Base-by-base conservation (phyloP, 1,140 invertebrate genomes). In the Dinoponera quadriceps region DNA sequence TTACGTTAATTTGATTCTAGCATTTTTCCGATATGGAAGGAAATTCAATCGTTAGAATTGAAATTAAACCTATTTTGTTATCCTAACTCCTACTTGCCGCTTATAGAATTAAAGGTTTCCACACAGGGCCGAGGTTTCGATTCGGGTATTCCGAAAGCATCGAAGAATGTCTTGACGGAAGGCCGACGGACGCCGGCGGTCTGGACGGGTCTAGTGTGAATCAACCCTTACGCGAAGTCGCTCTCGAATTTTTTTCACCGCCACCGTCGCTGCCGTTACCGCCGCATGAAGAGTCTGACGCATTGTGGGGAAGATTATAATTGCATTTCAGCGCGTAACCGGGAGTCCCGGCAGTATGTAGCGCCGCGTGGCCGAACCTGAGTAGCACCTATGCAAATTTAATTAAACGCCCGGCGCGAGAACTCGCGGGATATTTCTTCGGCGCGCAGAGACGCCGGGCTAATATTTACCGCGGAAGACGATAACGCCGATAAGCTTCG, bases 321-420 rank as follows among this genome's bases (percentile, higher is more conserved):
- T 94, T 94, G 72, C 93, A 92, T 90, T 95, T 94, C 25, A 94
- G 85, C 80, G 94, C 92, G 59, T 93, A 92, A 57, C 93, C 93
- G 65, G 92, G 88, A 60, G 92, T 94, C 84, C 92, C 90, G 3
- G 92, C 90, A 68, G 91, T 72, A 69, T 90, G 38, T 2, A 33
- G 38, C 90, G 2, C 71, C 91, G 89, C 90, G 91, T 91, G 22
- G 91, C 92, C 90, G 27, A 92, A 57, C 3, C 89, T 92, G 66
- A 93, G 91, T 57, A 92, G 85, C 54, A 92, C 90, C 92, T 93
- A 72, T 57, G 59, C 72, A 84, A 78, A 83, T 78, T 72, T 75
- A 83, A 83, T 83, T 66, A 78, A 71, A 69, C 51, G 33, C 51
- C 57, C 14, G 65, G 65, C 59, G 75, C 54, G 20, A 78, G 33